Conservation (phyloP, 2,113 vertebrate species). For the Micronycteris hirsuta region DNA sequence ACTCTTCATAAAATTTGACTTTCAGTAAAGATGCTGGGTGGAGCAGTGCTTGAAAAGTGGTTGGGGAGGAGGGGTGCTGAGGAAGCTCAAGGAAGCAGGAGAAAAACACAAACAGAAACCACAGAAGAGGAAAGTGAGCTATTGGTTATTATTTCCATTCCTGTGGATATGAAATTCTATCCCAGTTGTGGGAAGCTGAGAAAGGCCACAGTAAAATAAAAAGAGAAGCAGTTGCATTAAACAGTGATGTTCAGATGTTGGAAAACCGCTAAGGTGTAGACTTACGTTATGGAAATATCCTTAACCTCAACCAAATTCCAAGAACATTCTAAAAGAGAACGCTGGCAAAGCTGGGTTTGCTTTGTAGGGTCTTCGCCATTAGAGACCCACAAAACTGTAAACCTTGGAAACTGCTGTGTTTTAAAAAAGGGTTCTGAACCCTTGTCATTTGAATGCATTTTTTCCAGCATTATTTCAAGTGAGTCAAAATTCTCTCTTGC, state of each 20-base stretch:
- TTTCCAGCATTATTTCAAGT: slow-evolving; percentile 55
- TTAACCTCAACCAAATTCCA: slow-evolving; percentile 56
- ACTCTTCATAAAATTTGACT: background rate
- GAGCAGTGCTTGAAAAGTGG: background rate
- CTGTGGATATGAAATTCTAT: slow-evolving; percentile 64
- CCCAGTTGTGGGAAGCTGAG: slow-evolving; percentile 44
- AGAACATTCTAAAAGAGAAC: background rate
- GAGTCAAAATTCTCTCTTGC: slow-evolving; percentile 7
- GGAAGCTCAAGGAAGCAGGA: slow-evolving; percentile 46
- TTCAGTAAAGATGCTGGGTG: slow-evolving; percentile 16
- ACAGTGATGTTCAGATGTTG: slow-evolving; percentile 58
- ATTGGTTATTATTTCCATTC: slow-evolving; percentile 73
- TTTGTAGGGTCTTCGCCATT: slow-evolving; percentile 58
- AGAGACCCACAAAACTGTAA: slow-evolving; percentile 67
- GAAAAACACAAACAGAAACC: slow-evolving; percentile 65
- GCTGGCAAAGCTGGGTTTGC: slow-evolving; percentile 2
- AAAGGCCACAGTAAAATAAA: slow-evolving; percentile 60
- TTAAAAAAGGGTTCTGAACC: slow-evolving; percentile 45
- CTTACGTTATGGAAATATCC: slow-evolving; percentile 63
- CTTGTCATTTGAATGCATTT: slow-evolving; percentile 54
- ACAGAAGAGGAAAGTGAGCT: slow-evolving; percentile 63
- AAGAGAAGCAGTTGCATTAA: slow-evolving; percentile 34
- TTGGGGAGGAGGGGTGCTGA: background rate
- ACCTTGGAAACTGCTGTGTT: slow-evolving; percentile 56
- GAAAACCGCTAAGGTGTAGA: slow-evolving; percentile 56